Percentiles rank a stretch among this genome's conserved stretches.
phyloP scores from a whole-genome alignment of 2,888 invertebrate species.

The Tanytarsus gracilentus region DNA sequence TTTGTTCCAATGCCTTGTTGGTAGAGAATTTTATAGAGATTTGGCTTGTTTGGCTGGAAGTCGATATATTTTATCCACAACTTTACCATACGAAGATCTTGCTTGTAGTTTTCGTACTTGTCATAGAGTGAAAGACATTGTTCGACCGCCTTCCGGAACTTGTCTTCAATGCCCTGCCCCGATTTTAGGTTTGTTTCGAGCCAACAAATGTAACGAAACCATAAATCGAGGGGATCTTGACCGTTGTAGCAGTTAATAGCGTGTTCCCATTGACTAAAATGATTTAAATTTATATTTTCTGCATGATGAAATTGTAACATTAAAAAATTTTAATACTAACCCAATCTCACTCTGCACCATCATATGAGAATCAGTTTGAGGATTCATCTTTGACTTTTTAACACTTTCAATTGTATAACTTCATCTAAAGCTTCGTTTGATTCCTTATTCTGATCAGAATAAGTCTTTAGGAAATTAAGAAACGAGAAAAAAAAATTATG shows the following conservation, averaged over 20 bases:
- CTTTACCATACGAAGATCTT: conserved; percentile 78
- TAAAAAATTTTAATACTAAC: no score
- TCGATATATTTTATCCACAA: conserved; percentile 89
- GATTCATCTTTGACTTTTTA: no score
- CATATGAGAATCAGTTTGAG: no score
- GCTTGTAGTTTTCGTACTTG: conserved; percentile 68
- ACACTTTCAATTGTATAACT: no score
- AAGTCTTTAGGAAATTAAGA: no score
- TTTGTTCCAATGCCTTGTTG: conserved; percentile 72
- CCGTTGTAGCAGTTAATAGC: conserved; percentile 74
- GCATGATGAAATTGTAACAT: no score
- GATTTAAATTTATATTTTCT: no score
- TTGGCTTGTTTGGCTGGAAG: conserved; percentile 63
- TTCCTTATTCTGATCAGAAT: no score
- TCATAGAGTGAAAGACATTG: conserved; percentile 76
- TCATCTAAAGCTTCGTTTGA: no score
- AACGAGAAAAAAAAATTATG: no score
- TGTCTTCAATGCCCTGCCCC: conserved; percentile 70
- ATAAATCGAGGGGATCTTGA: conserved; percentile 78
- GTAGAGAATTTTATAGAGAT: conserved; percentile 72
- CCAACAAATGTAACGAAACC: conserved; percentile 88
- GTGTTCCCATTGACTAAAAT: conserved; percentile 78
- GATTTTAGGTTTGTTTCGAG: conserved; percentile 65
- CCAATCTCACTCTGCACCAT: no score
- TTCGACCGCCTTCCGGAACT: conserved; percentile 78